A percentile compares a stretch with the other conserved stretches of the same genome.
Conservation (phyloP, 1,140 invertebrate species). For the Musca vetustissima region DNA sequence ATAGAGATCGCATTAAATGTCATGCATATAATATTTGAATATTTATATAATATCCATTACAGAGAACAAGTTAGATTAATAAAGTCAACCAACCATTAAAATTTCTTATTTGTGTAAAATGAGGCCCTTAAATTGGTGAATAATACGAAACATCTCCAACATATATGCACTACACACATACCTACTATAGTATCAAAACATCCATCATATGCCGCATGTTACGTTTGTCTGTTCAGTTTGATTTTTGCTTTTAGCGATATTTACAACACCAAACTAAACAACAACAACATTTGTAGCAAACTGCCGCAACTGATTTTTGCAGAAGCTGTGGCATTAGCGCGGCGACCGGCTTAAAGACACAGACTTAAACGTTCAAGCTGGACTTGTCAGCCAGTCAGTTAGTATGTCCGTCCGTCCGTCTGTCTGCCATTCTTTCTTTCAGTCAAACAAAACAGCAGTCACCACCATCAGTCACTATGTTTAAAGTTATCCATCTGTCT, state of each 20-base stretch:
- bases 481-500: neutral
- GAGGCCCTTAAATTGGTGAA: too few species aligned
- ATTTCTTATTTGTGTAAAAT: too few species aligned
- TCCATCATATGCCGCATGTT: neutral
- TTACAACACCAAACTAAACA: conserved; percentile 11
- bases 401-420: neutral
- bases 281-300: neutral
- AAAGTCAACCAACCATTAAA: too few species aligned
- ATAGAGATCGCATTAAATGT: too few species aligned
- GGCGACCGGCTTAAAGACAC: conserved; percentile 3
- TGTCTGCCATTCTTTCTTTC: neutral
- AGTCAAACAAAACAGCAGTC: too few species aligned
- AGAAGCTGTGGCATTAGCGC: conserved; percentile 21
- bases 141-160: neutral
- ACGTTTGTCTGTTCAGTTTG: neutral
- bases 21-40: too few species aligned
- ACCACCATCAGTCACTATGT: too few species aligned
- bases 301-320: conserved; percentile 14
- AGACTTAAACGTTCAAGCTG: neutral
- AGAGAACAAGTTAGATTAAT: too few species aligned
- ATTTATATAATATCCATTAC: too few species aligned
- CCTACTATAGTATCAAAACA: neutral
- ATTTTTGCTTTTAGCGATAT: neutral
- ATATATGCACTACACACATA: neutral
- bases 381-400: neutral